phyloP scores from a whole-genome alignment of 2,113 vertebrate species.

The Aramus guarauna region DNA sequence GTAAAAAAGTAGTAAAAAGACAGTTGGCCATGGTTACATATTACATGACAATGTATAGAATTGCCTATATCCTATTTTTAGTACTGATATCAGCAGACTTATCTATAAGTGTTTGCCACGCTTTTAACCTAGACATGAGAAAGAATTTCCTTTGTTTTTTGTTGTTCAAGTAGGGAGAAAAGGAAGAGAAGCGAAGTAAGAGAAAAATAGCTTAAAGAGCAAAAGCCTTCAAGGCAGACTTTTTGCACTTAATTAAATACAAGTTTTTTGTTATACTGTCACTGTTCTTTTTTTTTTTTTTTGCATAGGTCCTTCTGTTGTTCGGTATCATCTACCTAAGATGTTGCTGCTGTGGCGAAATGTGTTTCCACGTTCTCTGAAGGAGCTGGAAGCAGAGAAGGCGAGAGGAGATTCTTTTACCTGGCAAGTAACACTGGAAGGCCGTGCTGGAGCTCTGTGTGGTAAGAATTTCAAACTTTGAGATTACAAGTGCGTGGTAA shows the following conservation, averaged over 20 bases:
- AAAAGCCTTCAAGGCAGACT: not conserved
- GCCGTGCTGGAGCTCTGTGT: slow-evolving; percentile 93
- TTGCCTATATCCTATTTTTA: not conserved
- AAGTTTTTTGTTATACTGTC: not conserved
- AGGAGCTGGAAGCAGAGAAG: slow-evolving; percentile 97
- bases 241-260: not conserved
- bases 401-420: slow-evolving; percentile 95
- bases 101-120: not conserved
- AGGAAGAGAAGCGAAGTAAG: not conserved
- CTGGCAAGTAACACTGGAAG: slow-evolving; percentile 98
- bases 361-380: slow-evolving; percentile 95
- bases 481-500: not conserved
- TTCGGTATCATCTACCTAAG: slow-evolving; percentile 97
- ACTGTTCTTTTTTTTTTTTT: not conserved
- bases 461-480: slow-evolving; percentile 76
- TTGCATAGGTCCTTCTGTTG: slow-evolving; percentile 87
- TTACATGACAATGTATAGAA: not conserved
- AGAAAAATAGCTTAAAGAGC: not conserved
- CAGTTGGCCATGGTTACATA: not conserved
- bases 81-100: not conserved
- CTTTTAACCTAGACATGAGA: not conserved
- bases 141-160: not conserved
- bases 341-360: slow-evolving; percentile 97
- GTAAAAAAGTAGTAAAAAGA: not conserved
- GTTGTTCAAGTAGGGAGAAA: not conserved